Conservation (phyloP, 1,140 invertebrate species). For the Oppia nitens region DNA sequence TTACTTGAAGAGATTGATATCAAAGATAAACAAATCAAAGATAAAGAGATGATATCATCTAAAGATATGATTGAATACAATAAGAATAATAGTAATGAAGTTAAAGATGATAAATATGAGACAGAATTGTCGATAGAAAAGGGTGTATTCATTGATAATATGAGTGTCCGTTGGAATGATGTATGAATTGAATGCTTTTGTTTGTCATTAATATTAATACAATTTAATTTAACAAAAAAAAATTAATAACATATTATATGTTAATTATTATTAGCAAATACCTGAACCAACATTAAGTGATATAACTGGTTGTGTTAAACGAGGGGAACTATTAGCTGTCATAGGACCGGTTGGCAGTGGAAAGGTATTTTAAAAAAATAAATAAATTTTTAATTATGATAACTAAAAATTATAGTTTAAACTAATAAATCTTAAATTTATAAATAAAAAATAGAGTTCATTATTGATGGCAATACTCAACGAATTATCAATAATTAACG, state of each 20-base stretch:
- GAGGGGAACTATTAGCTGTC: slow-evolving; percentile 41
- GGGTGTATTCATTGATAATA: background rate
- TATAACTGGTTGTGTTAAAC: slow-evolving; percentile 13
- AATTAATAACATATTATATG: background rate
- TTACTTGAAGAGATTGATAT: background rate
- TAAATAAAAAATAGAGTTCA: slow-evolving; percentile 38
- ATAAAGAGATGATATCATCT: background rate
- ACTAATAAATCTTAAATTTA: slow-evolving; percentile 2
- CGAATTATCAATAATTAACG: slow-evolving; percentile 14
- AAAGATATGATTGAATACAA: background rate
- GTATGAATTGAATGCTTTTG: slow-evolving; percentile 7
- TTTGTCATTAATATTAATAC: no score
- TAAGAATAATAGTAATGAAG: background rate
- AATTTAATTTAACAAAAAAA: background rate
- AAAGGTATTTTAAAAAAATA: background rate
- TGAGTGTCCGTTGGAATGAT: background rate
- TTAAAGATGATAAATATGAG: background rate
- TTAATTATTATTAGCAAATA: background rate
- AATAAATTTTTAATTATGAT: background rate
- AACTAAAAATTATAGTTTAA: background rate
- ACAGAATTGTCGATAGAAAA: background rate
- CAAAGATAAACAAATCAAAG: background rate
- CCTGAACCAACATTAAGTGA: slow-evolving; percentile 14
- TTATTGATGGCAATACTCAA: slow-evolving; percentile 40
- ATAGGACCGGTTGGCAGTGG: slow-evolving; percentile 51